Evolutionary conservation across 1,140 invertebrate species (phyloP).

Genomic region (Temnothorax curvispinosus): DNA sequence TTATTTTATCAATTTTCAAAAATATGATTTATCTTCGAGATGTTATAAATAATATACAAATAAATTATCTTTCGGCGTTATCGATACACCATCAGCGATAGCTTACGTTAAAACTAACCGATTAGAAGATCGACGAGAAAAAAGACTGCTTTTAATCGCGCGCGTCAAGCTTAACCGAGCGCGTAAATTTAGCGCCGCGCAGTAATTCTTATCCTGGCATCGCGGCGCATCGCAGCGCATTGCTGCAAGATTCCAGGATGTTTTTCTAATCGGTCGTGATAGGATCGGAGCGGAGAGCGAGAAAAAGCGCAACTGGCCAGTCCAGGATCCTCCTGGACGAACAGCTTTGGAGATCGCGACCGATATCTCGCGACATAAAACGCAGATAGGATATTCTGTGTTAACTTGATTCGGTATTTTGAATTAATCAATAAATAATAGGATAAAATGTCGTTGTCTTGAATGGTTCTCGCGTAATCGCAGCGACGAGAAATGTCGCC

Average conservation of each 20-base stretch:
- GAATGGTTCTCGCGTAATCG: neutral
- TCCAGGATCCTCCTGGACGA: neutral
- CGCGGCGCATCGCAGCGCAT: conserved; percentile 58
- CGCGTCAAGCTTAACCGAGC: conserved; percentile 58
- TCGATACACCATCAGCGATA: neutral
- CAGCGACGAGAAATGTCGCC: conserved; percentile 17
- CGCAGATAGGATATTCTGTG: neutral
- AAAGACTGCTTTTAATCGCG: conserved; percentile 40
- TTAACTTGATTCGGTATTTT: neutral
- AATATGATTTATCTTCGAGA: neutral
- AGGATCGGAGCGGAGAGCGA: conserved; percentile 28
- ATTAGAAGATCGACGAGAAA: conserved; percentile 12
- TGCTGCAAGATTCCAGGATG: conserved; percentile 63
- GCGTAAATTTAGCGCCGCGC: conserved; percentile 32
- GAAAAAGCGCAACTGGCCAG: neutral
- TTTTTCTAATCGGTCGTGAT: conserved; percentile 62
- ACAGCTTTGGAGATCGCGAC: neutral
- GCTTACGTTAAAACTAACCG: conserved; percentile 36
- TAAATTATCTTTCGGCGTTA: neutral
- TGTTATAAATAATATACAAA: neutral
- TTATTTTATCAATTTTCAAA: neutral
- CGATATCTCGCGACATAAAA: neutral
- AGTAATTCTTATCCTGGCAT: conserved; percentile 59
- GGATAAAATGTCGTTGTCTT: neutral
- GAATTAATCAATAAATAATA: neutral